These are phyloP conservation scores for Pipistrellus kuhlii DNA, from an alignment of 2,797 vertebrate species.

Conservation along the genomic window DNA sequence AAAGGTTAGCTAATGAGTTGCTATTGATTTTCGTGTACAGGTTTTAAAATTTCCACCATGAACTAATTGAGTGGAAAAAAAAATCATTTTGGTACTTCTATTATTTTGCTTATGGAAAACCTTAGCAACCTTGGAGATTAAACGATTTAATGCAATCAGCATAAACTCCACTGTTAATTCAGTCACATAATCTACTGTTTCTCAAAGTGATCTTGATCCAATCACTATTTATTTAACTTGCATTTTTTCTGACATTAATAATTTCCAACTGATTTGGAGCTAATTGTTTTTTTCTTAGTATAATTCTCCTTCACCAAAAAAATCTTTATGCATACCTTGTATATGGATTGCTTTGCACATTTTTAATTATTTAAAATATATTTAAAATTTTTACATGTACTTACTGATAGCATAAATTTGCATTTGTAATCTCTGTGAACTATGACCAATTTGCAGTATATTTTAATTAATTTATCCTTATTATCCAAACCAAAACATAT, in stretches of 20 bases:
- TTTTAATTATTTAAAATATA: not conserved
- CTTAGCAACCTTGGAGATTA: not conserved
- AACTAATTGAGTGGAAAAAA: not conserved
- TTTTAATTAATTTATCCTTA: not conserved
- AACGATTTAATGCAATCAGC: not conserved
- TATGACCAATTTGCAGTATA: not conserved
- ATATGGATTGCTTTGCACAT: not conserved
- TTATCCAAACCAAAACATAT: not conserved
- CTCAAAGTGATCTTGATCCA: not conserved
- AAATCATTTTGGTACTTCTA: not conserved
- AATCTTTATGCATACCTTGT: not conserved
- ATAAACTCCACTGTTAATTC: not conserved
- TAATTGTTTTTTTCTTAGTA: not conserved
- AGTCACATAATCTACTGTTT: not conserved
- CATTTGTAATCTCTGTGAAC: not conserved
- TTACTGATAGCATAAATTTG: not conserved
- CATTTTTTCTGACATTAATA: not conserved
- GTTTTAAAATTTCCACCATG: not conserved
- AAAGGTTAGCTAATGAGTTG: not conserved
- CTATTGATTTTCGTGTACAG: rapidly evolving
- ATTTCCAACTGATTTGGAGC: not conserved
- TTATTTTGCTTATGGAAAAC: not conserved
- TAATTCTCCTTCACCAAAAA: not conserved
- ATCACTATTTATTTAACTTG: not conserved
- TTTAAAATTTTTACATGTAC: not conserved